Evolutionary conservation across 2,113 vertebrate genomes (phyloP).

Genomic region (Ahaetulla prasina): DNA sequence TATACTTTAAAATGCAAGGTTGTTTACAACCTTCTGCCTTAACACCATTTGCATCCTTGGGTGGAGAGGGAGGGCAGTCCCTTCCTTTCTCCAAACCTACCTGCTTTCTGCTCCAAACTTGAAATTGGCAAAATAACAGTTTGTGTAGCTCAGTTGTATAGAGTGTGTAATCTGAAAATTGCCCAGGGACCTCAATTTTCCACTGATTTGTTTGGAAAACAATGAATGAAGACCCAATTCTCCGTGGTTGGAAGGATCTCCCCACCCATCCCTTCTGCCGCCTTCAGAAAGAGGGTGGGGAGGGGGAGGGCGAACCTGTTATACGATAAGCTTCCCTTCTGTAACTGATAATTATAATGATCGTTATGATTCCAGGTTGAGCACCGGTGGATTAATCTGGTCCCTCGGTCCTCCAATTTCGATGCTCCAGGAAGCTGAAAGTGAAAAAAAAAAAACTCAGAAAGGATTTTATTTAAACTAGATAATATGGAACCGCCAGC

Average conservation of each 20-base stretch:
- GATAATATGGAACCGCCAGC: constrained; percentile 51
- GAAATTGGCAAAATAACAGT: background rate
- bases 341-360: constrained; percentile 64
- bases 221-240: constrained; percentile 65
- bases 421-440: constrained; percentile 34
- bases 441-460: constrained; percentile 49
- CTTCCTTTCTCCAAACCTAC: background rate
- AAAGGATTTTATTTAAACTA: constrained; percentile 59
- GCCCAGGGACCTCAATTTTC: constrained; percentile 62
- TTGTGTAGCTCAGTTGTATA: constrained; percentile 26
- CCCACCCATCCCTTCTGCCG: constrained; percentile 26
- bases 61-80: background rate
- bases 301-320: constrained; percentile 56
- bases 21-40: constrained; percentile 55
- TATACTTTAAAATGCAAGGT: constrained; percentile 69
- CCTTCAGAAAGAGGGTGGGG: background rate
- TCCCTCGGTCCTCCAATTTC: constrained; percentile 47
- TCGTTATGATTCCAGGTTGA: constrained; percentile 60
- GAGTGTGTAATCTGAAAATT: constrained; percentile 62
- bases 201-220: constrained; percentile 59
- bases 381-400: constrained; percentile 58
- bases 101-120: background rate
- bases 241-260: constrained; percentile 53
- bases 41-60: background rate
- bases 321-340: constrained; percentile 62